Conservation (phyloP, 2,888 invertebrate genomes). For the Macrophya annulata region DNA sequence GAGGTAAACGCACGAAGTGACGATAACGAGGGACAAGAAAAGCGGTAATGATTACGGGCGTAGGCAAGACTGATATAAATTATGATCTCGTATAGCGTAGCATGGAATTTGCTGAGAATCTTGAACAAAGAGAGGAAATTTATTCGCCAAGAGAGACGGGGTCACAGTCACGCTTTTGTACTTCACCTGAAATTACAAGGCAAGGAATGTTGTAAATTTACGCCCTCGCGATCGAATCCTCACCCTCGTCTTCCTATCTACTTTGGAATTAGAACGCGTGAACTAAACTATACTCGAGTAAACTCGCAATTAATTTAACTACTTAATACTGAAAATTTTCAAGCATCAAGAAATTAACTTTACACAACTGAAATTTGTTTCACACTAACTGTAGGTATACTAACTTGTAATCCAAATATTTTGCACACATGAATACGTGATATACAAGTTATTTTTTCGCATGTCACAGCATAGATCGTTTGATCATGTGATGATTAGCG, state of each 20-base stretch:
- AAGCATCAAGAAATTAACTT: not conserved
- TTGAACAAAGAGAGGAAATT: slow-evolving; percentile 51
- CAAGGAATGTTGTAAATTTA: slow-evolving; percentile 53
- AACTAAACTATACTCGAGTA: not conserved
- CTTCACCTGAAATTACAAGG: slow-evolving; percentile 53
- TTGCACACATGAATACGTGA: not conserved
- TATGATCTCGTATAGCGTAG: slow-evolving; percentile 42
- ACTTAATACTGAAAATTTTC: not conserved
- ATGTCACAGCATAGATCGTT: not conserved
- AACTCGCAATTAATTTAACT: slow-evolving; percentile 4
- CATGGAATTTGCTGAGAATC: slow-evolving; percentile 46
- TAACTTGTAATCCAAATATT: not conserved
- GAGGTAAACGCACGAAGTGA: slow-evolving; percentile 27
- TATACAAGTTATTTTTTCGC: not conserved
- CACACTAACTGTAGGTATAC: not conserved
- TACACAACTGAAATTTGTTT: not conserved
- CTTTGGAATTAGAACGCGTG: slow-evolving; percentile 19
- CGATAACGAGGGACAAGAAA: slow-evolving; percentile 40
- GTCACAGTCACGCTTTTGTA: slow-evolving; percentile 53
- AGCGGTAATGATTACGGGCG: slow-evolving; percentile 44
- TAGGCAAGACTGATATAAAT: slow-evolving; percentile 45
- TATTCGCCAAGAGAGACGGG: slow-evolving; percentile 46
- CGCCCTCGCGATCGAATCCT: slow-evolving; percentile 46
- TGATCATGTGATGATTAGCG: not conserved
- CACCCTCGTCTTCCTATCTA: slow-evolving; percentile 22